Evolutionary conservation across 1,140 invertebrate species (phyloP).

Genomic region (Aphelinus atriplicis): DNA sequence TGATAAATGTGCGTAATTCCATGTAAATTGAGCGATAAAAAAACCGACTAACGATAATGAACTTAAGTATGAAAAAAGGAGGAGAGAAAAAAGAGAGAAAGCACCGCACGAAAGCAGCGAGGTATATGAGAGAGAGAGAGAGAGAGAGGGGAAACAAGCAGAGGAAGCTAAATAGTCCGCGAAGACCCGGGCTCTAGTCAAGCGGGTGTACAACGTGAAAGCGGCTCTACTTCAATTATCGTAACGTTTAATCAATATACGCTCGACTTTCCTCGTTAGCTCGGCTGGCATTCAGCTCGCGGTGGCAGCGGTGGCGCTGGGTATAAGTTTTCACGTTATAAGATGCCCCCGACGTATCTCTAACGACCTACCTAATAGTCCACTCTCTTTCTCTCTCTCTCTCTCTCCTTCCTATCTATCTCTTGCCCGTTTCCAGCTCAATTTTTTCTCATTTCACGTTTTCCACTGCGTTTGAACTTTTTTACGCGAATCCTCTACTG

Average conservation of each 20-base stretch:
- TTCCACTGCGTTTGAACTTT: no score
- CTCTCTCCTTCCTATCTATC: no score
- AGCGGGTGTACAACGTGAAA: slow-evolving; percentile 28
- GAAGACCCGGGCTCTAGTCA: slow-evolving; percentile 1
- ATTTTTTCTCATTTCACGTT: slow-evolving; percentile 1
- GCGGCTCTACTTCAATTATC: slow-evolving; percentile 36
- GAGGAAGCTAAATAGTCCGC: slow-evolving; percentile 16
- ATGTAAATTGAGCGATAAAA: slow-evolving; percentile 33
- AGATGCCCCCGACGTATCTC: slow-evolving; percentile 8
- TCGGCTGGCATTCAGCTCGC: slow-evolving; percentile 10
- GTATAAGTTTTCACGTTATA: slow-evolving; percentile 26
- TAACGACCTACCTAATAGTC: slow-evolving; percentile 35
- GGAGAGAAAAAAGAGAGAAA: not conserved
- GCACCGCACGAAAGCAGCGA: not conserved
- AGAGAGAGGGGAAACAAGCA: not conserved
- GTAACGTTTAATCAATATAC: slow-evolving; percentile 39
- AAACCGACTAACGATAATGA: slow-evolving; percentile 5
- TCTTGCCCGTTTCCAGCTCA: not conserved
- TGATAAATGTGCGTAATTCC: not conserved
- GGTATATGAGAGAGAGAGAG: not conserved
- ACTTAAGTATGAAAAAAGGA: slow-evolving; percentile 10
- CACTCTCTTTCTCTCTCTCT: not conserved
- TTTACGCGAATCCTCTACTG: no score
- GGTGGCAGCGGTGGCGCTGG: not conserved
- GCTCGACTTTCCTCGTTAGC: slow-evolving; percentile 36